Evolutionary conservation across 2,888 invertebrate genomes (phyloP).

Genomic region (Dromius quadrimaculatus): DNA sequence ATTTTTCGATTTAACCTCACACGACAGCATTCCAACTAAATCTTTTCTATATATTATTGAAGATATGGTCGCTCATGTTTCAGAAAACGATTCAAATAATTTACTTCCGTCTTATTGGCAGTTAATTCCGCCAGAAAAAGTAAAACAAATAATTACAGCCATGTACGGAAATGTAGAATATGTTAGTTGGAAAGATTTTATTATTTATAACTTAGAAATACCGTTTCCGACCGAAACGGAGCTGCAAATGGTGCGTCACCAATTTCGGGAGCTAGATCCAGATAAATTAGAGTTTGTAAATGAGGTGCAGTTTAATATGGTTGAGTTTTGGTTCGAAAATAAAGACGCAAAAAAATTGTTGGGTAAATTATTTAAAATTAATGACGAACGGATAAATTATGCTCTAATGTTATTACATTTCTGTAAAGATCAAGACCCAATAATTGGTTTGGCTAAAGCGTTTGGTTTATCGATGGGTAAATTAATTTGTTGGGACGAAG

Average conservation of each 20-base stretch:
- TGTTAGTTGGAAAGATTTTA: conserved; percentile 77
- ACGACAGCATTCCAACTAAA: conserved; percentile 63
- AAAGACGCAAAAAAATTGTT: conserved; percentile 69
- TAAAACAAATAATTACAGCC: conserved; percentile 61
- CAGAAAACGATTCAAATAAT: conserved; percentile 59
- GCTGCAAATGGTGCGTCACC: conserved; percentile 68
- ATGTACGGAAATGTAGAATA: conserved; percentile 71
- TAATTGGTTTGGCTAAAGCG: conserved; percentile 72
- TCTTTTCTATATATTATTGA: conserved; percentile 66
- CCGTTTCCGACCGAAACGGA: conserved; percentile 70
- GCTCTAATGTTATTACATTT: conserved; percentile 74
- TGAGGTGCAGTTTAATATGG: conserved; percentile 61
- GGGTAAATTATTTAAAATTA: conserved; percentile 70
- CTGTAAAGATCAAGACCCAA: conserved; percentile 71
- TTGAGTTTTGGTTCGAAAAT: conserved; percentile 66
- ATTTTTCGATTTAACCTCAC: conserved; percentile 64
- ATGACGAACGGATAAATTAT: conserved; percentile 70
- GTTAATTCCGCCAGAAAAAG: conserved; percentile 59
- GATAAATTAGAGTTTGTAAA: conserved; percentile 62
- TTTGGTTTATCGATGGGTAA: conserved; percentile 71
- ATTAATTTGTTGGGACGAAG: conserved; percentile 67
- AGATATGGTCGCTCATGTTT: conserved; percentile 64
- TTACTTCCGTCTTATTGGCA: conserved; percentile 64
- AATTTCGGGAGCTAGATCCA: conserved; percentile 68
- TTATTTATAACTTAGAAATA: conserved; percentile 72